phyloP scores from a whole-genome alignment of 2,797 vertebrate species.

The Anniella stebbinsi region DNA sequence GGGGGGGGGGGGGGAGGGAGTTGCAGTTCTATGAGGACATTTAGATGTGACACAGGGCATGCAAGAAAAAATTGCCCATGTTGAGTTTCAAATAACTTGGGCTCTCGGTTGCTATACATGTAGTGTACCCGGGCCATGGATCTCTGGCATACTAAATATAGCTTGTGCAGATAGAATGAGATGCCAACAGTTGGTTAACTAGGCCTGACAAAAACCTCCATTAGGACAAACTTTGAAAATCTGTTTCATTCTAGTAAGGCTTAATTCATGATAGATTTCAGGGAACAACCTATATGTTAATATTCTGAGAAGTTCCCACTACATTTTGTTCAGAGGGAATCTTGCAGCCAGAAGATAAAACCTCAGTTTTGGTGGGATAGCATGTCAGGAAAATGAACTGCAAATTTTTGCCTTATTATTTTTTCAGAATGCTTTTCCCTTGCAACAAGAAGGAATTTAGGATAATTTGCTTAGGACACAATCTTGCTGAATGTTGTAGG shows the following conservation, averaged over 20 bases:
- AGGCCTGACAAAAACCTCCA: not conserved
- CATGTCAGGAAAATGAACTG: no score
- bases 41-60: not conserved
- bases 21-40: not conserved
- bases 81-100: not conserved
- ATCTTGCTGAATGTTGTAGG: no score
- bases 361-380: not conserved
- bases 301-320: not conserved
- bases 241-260: not conserved
- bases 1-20: no score
- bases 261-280: not conserved
- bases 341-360: not conserved
- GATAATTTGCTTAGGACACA: no score
- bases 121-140: not conserved
- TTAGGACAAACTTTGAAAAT: not conserved
- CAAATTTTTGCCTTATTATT: accelerated
- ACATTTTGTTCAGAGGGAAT: not conserved
- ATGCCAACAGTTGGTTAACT: not conserved
- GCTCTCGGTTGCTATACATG: not conserved
- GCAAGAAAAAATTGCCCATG: not conserved
- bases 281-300: not conserved
- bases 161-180: not conserved
- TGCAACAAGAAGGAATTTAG: accelerated
- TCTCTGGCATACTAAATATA: not conserved
- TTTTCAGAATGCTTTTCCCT: not conserved